Evolutionary conservation across 2,113 vertebrate species (phyloP), one percentile per base, ranked within the genome.

Genomic region (Oryzias javanicus): DNA sequence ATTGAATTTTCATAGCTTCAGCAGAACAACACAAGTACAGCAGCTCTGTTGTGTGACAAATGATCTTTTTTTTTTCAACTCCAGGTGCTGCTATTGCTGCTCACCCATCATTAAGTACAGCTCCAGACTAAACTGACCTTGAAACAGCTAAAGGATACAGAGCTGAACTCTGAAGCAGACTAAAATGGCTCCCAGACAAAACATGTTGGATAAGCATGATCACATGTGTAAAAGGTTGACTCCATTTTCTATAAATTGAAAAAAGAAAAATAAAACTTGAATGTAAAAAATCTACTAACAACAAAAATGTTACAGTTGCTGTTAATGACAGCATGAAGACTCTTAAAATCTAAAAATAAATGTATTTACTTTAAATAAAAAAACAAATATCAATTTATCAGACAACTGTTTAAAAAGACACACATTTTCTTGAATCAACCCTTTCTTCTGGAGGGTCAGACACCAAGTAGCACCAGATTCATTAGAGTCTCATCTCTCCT

Each of bases 121-220:
- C 19, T 16, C 42, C 3, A 76, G 74, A 79, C 63, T 74, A 65
- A 64, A 66, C 76, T 73, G 71, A 84, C 78, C 73, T 82, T 83
- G 75, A 71, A 64, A 59, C 58, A 62, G 49, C 61, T 48, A 56
- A 18, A 56, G 58, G 56, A 27, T 54, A 80, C 55, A 40, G 40
- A 60, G 14, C 19, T 35, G 35, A 35, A 35, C 35, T 35, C 35
- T 35, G 35, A 35, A 35, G 35, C 49, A 40, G 56, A 73, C 52
- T 60, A 64, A 83, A 80, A 82, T 67, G 57, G 41, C 65, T 55
- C 56, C 53, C 68, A 83, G 78, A 86, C 73, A 78, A 75, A 82
- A 78, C 81, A 81, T 17, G 58, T 42, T 57, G 67, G 52, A 74
- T 73, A 60, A 76, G 62, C 17, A 15, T 41, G 22, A 62, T 80